Evolutionary conservation across 2,888 invertebrate genomes (phyloP).

Genomic region (Anoncus sp.): DNA sequence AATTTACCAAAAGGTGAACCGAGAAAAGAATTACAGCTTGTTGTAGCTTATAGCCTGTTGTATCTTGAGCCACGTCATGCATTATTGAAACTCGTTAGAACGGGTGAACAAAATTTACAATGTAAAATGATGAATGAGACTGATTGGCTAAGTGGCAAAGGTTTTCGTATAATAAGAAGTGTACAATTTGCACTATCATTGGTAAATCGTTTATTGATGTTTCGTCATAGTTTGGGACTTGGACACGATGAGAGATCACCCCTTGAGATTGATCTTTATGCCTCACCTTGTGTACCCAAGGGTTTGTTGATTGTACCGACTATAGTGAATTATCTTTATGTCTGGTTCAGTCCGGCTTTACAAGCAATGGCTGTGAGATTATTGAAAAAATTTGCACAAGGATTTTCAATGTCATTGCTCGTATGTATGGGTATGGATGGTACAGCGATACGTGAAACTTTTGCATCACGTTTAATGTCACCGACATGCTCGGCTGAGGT

Average conservation of each 20-base stretch:
- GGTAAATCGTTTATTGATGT: constrained; percentile 80
- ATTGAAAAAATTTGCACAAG: constrained; percentile 85
- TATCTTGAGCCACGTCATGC: constrained; percentile 81
- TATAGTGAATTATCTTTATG: constrained; percentile 85
- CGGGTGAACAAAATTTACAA: constrained; percentile 79
- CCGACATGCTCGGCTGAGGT: constrained; percentile 83
- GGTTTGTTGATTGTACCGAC: constrained; percentile 84
- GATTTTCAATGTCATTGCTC: constrained; percentile 85
- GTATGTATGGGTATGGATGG: constrained; percentile 87
- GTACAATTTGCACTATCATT: constrained; percentile 81
- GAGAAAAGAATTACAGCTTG: constrained; percentile 77
- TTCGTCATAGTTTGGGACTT: constrained; percentile 78
- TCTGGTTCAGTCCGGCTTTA: constrained; percentile 85
- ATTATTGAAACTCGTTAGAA: constrained; percentile 79
- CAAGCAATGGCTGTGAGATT: constrained; percentile 85
- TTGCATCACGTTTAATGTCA: constrained; percentile 84
- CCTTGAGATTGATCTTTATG: constrained; percentile 80
- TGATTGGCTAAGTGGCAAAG: constrained; percentile 82
- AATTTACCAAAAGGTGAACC: constrained; percentile 78
- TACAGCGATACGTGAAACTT: constrained; percentile 85
- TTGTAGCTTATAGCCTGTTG: constrained; percentile 80
- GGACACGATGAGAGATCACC: constrained; percentile 78
- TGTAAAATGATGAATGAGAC: constrained; percentile 82
- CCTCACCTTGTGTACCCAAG: constrained; percentile 81
- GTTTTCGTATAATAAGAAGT: constrained; percentile 80